These are phyloP conservation scores for Rhombomys opimus DNA, from an alignment of 2,113 vertebrate species.

Conservation along the genomic window DNA sequence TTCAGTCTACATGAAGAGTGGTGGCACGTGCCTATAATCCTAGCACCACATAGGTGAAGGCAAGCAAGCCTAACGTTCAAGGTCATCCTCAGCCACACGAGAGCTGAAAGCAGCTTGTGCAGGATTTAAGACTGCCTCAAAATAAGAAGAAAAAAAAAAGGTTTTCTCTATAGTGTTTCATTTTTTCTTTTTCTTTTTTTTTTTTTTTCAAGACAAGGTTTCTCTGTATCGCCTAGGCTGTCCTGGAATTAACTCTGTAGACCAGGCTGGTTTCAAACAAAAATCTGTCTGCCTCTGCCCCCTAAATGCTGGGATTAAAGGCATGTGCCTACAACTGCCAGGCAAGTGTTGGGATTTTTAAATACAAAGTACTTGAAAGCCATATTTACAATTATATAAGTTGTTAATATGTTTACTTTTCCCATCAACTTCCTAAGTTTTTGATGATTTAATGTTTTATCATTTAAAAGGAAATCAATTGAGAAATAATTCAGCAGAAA, in stretches of 20 bases:
- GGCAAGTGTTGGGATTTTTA: slow-evolving; percentile 69
- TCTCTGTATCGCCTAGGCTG: background rate
- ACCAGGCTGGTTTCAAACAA: background rate
- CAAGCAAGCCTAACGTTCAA: background rate
- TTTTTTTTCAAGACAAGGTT: background rate
- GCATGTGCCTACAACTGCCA: background rate
- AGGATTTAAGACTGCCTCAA: background rate
- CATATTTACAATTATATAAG: slow-evolving; percentile 69
- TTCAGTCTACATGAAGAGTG: background rate
- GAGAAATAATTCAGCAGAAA: slow-evolving; percentile 78
- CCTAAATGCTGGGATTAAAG: background rate
- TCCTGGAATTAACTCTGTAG: background rate
- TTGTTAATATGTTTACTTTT: slow-evolving; percentile 79
- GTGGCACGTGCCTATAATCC: background rate
- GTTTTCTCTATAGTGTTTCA: slow-evolving; percentile 31
- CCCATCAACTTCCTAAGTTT: slow-evolving; percentile 57
- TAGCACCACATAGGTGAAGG: background rate
- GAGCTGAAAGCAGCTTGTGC: background rate
- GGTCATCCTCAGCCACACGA: background rate
- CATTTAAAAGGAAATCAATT: slow-evolving; percentile 68
- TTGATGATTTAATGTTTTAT: slow-evolving; percentile 80
- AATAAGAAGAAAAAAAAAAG: background rate
- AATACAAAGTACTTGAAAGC: slow-evolving; percentile 81
- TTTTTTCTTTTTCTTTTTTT: slow-evolving; percentile 59
- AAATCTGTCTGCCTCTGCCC: background rate